These are phyloP conservation scores for Holothuria leucospilota DNA, from an alignment of 53 echinoderm and acorn worm genomes.

Conservation along the genomic window DNA sequence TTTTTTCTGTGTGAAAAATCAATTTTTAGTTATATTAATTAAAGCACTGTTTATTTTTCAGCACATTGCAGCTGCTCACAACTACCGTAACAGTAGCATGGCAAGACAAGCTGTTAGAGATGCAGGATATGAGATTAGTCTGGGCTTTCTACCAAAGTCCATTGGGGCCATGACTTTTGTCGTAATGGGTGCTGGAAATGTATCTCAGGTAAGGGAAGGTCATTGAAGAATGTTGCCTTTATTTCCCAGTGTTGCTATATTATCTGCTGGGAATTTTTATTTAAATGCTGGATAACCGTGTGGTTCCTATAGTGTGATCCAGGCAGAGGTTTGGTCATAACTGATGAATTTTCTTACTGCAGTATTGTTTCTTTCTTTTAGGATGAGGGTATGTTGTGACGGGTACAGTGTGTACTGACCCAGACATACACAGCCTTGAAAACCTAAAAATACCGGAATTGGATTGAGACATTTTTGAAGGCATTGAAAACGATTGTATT, in stretches of 20 bases:
- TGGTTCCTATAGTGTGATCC: too few relatives aligned
- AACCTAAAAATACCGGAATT: too few relatives aligned
- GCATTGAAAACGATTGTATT: too few relatives aligned
- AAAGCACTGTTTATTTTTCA: conserved; percentile 14
- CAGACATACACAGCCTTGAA: too few relatives aligned
- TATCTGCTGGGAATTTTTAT: not conserved
- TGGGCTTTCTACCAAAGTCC: conserved; percentile 88
- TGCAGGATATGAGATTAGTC: conserved; percentile 93
- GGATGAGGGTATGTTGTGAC: too few relatives aligned
- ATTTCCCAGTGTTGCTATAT: not conserved
- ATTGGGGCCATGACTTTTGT: conserved; percentile 95
- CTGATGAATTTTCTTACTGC: too few relatives aligned
- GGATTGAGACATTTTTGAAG: too few relatives aligned
- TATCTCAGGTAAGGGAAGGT: conserved; percentile 74
- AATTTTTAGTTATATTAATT: not conserved
- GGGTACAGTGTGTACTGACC: too few relatives aligned
- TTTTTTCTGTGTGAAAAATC: too few relatives aligned
- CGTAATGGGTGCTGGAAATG: conserved; percentile 97
- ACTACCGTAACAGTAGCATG: conserved; percentile 96
- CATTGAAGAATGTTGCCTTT: not conserved
- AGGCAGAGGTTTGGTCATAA: too few relatives aligned
- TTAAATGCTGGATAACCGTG: not conserved
- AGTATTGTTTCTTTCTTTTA: too few relatives aligned
- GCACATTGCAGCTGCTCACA: conserved; percentile 99
- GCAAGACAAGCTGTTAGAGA: conserved; percentile 91